Percentiles rank a stretch among this genome's conserved stretches.
Conservation (phyloP, 2,797 vertebrate genomes). For the Oreochromis mossambicus region DNA sequence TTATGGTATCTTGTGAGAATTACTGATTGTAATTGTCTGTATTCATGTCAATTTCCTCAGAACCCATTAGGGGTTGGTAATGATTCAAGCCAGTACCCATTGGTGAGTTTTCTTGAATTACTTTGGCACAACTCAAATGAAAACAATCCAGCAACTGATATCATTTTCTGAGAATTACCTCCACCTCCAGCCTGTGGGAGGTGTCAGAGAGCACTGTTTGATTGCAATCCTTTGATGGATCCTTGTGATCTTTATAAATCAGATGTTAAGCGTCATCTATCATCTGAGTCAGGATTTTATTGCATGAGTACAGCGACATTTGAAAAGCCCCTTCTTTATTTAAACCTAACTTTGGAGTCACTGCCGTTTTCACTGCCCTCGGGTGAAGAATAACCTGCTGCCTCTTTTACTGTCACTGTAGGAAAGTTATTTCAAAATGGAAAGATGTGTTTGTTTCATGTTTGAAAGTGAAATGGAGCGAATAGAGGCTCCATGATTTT, state of each 20-base stretch:
- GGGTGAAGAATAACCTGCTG: conserved; percentile 12
- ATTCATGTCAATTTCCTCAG: conserved; percentile 28
- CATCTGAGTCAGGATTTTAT: conserved; percentile 6
- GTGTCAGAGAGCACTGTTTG: conserved; percentile 6
- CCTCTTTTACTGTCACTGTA: background rate
- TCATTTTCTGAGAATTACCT: background rate
- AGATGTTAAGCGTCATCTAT: conserved; percentile 25
- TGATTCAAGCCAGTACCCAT: conserved; percentile 18
- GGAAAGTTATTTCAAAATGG: conserved; percentile 5
- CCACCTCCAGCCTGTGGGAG: background rate
- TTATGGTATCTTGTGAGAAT: conserved; percentile 30
- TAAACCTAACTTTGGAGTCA: conserved; percentile 12
- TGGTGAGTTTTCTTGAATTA: background rate
- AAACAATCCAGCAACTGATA: background rate
- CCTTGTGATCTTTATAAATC: conserved; percentile 46
- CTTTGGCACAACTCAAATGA: background rate
- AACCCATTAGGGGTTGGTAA: conserved; percentile 3
- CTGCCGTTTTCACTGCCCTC: conserved; percentile 43
- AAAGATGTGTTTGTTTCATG: background rate
- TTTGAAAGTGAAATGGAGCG: background rate
- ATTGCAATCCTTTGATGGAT: conserved; percentile 49
- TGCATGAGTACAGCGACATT: conserved; percentile 4
- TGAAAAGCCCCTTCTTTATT: background rate
- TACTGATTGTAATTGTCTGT: conserved; percentile 43
- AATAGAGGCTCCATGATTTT: background rate